Base-by-base conservation (phyloP, 1,140 invertebrate species). In the Drosophila lacertosa region DNA sequence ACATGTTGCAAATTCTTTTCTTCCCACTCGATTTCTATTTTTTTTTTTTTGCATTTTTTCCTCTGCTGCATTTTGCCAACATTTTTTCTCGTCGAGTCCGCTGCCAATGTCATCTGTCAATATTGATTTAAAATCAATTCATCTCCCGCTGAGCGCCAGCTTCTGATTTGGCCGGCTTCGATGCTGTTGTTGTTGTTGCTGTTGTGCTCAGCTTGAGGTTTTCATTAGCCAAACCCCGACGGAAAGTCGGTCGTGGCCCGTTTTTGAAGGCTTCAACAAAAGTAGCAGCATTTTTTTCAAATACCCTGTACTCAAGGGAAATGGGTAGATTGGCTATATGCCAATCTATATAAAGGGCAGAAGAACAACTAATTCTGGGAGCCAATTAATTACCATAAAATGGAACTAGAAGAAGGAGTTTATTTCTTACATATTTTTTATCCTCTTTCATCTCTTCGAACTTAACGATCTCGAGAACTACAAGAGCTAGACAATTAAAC, bases 121-220 rank as follows among this genome's bases (percentile, higher is more conserved):
- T 86, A 86, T 88, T 88, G 73, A 86, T 86, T 86, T 81, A 77
- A 88, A 86, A 86, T 88, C 81, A 86, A 86, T 88, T 86, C 82
- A 88, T 88, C 81, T 84, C 73, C 81, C 81, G 73, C 48, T 84
- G n/a, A n/a, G 81, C 57, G 77, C 33, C 53, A 71, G 57, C 57
- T 74, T 64, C 64, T 80, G 81, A 86, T 86, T 84, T 84, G 26
- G 35, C 42, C 65, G 40, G 45, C 39, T 82, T n/a, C n/a, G n/a
- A n/a, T n/a, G n/a, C n/a, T n/a, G n/a, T n/a, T n/a, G n/a, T n/a
- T n/a, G n/a, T n/a, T n/a, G n/a, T n/a, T n/a, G n/a, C n/a, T 57
- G 18, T 13, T 57, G 18, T 11, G 40, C 78, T 48, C 79, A 83
- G 79, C 80, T 84, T 79, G 79, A 83, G 81, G 57, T 84, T 83